Evolutionary conservation across 2,113 vertebrate species (phyloP), one percentile per base, ranked within the genome.

Genomic region (Turdus rufiventris): DNA sequence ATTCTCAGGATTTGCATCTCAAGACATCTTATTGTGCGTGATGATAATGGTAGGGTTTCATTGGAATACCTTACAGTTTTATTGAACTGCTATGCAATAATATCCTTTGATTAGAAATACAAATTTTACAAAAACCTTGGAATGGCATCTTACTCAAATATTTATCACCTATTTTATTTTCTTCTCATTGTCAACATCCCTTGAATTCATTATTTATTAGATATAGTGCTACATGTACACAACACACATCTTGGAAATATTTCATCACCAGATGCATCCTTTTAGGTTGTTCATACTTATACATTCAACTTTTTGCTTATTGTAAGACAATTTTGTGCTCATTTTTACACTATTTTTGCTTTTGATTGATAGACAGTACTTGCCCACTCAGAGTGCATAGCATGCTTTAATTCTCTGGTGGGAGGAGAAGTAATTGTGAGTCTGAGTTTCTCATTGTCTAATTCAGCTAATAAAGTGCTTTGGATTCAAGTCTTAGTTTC

Each of bases 391-490:
- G 58, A 66, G 40, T 66, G 47, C 67, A 73, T 40, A 70, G 51
- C 10, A 0, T 77, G 63, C 68, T 85, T 90, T 74, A 77, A 1
- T 93, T 83, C 56, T 91, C 54, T 77, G 28, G 29, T 89, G 89
- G 34, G 63, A 89, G 38, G 34, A 89, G 65, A 81, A 89, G 20
- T 56, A 89, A 79, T 91, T 14, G 0, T 51, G 53, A 87, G 28
- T 63, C 57, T 80, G 33, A 79, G n/a, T 85, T 95, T 56, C 34
- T 79, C 4, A 1, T 87, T 31, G 1, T 76, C 42, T 94, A 40
- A 89, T 94, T 85, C 72, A 73, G 43, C 43, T 85, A 83, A 89
- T 73, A 83, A 85, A 23, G 31, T 90, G 51, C 60, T 95, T 91
- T 77, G 48, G 56, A 86, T 85, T 95, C 19, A 17, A 67, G 56